Evolutionary conservation across 2,113 vertebrate species (phyloP).

Genomic region (Nematolebias whitei): DNA sequence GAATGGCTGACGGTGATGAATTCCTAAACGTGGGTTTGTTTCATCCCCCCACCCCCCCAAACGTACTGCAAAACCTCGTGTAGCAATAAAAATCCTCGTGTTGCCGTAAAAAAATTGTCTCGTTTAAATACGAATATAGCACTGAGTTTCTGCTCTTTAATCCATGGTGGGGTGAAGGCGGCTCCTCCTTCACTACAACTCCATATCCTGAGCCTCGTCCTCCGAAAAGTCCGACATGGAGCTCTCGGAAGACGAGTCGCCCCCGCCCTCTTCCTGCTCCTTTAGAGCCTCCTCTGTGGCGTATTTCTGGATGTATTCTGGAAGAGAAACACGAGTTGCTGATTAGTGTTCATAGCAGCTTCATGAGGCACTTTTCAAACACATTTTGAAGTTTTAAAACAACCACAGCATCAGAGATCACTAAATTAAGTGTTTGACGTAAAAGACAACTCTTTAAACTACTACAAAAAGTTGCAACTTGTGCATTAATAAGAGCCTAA

Average conservation of each 20-base stretch:
- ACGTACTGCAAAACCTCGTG: conserved; percentile 86
- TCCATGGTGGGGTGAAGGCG: conserved; percentile 70
- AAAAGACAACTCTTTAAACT: no score
- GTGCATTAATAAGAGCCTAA: no score
- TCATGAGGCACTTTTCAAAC: no score
- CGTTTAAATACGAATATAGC: conserved; percentile 99
- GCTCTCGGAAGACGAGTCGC: conserved; percentile 97
- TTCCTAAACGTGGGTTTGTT: conserved; percentile 80
- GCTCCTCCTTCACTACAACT: conserved; percentile 91
- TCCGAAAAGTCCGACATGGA: conserved; percentile 99
- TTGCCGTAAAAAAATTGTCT: conserved; percentile 88
- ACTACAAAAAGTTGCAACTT: no score
- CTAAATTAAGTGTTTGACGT: no score
- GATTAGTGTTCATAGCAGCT: no score
- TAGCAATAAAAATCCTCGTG: conserved; percentile 96
- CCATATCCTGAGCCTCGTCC: conserved; percentile 99
- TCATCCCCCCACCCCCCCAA: conserved; percentile 69
- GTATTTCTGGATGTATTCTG: conserved; percentile 99
- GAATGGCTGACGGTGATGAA: conserved; percentile 35
- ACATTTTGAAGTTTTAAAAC: no score
- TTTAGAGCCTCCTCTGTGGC: conserved; percentile 98
- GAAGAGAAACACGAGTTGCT: conserved; percentile 19
- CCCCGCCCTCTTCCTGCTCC: conserved; percentile 95
- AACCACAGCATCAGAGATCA: no score
- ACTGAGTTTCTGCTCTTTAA: conserved; percentile 94